Base-by-base conservation (phyloP, 1,140 invertebrate genomes). In the Caenorhabditis latens region DNA sequence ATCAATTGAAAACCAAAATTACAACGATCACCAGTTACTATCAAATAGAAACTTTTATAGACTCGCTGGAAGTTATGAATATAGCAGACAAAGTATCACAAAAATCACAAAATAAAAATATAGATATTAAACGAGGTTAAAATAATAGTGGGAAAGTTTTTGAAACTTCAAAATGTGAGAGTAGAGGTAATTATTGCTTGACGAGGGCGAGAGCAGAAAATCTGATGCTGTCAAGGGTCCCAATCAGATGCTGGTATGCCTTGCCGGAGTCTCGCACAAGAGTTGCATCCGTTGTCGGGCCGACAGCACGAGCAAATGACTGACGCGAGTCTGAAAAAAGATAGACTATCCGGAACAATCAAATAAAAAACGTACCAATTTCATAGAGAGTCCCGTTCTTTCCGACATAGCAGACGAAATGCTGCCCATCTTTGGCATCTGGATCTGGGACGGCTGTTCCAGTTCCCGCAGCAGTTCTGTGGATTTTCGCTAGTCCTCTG, bases 381-480 rank as follows among this genome's bases (percentile, higher is more conserved):
- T 89, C 88, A 53, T 86, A 86, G 16, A 89, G 88, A 48, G 24
- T n/a, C 19, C 87, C 88, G 19, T 89, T 85, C 50, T 86, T 71
- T 58, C 88, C 84, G 11, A 89, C 87, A 65, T 85, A 89, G 58
- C 86, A 88, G 1, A 89, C 86, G 83, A 89, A 89, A 55, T 89
- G 88, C 24, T 89, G 82, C 46, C 86, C 87, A 21, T 89, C 88
- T 21, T 86, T 58, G 14, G 48, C 88, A 2, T n/a, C 6, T 24
- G 75, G 55, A 24, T 32, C 2, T 32, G 32, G 2, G 32, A 11
- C 75, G 8, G 86, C 83, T 24, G 83, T 46, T 16, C 86, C 86
- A 63, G 4, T 61, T 14, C 42, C 42, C 3, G 58, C 63, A 19
- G 50, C 50, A 3, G 21, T 21, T 21, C 13, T 61, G n/a, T 67